phyloP scores from a whole-genome alignment of 1,140 invertebrate species.

The Copidosoma floridanum region DNA sequence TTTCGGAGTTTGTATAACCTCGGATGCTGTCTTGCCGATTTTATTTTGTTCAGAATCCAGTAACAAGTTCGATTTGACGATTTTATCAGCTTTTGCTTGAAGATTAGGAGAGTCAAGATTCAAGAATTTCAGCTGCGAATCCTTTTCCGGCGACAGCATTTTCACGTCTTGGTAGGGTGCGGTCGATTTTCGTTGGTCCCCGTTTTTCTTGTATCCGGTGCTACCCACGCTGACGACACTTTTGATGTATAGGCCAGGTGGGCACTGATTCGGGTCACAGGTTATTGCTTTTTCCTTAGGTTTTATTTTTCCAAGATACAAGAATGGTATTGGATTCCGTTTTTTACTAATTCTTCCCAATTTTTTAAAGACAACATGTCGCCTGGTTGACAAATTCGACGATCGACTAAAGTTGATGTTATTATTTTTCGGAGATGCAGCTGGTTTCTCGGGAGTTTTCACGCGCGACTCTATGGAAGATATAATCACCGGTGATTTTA shows the following conservation, averaged over 20 bases:
- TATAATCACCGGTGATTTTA: neutral
- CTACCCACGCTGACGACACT: no score
- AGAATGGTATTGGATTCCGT: constrained; percentile 1
- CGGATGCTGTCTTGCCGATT: no score
- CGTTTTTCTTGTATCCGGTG: no score
- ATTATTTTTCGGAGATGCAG: neutral
- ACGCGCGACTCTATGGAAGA: no score
- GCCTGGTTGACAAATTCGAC: neutral
- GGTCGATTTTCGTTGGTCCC: constrained; percentile 1
- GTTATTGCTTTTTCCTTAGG: constrained; percentile 1
- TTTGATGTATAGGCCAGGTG: no score
- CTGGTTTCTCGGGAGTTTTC: neutral
- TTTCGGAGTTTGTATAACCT: no score
- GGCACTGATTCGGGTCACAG: neutral
- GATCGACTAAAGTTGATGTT: neutral
- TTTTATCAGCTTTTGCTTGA: no score
- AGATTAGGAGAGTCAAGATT: neutral
- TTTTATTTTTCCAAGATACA: neutral
- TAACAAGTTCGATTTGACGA: no score
- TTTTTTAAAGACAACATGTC: constrained; percentile 26
- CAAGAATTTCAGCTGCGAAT: constrained; percentile 28
- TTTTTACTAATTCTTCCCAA: constrained; percentile 24
- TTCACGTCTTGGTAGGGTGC: neutral
- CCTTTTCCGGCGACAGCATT: constrained; percentile 29
- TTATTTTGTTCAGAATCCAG: no score